These are phyloP conservation scores for Acronicta psi DNA, from an alignment of 2,888 invertebrate species.

Conservation along the genomic window DNA sequence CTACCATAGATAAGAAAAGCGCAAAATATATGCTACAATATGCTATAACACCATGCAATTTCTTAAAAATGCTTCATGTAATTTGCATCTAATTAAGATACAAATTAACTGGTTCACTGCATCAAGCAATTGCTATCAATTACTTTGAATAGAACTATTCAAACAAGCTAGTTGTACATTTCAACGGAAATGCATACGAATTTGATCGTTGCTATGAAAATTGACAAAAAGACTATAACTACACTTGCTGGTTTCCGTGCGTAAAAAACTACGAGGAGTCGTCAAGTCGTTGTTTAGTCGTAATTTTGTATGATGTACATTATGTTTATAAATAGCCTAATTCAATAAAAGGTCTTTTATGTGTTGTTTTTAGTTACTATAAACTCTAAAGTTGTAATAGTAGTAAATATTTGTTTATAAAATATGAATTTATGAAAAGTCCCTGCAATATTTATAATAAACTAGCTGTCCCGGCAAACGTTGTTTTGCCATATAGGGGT, in stretches of 20 bases:
- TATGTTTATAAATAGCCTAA: slow-evolving; percentile 2
- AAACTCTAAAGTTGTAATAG: too few species aligned
- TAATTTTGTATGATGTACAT: slow-evolving; percentile 18
- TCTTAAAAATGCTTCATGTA: not conserved
- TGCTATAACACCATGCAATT: slow-evolving; percentile 5
- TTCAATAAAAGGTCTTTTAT: too few species aligned
- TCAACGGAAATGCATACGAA: slow-evolving; percentile 21
- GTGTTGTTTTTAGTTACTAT: too few species aligned
- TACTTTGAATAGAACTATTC: slow-evolving; percentile 4
- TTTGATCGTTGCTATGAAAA: slow-evolving; percentile 21
- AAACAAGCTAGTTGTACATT: slow-evolving; percentile 11
- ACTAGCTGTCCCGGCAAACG: too few species aligned
- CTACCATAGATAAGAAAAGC: too few species aligned
- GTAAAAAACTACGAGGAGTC: slow-evolving; percentile 6
- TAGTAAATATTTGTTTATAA: too few species aligned
- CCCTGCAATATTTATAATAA: too few species aligned
- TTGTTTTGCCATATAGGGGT: too few species aligned
- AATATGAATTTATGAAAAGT: too few species aligned
- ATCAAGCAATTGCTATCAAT: slow-evolving; percentile 6
- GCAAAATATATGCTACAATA: too few species aligned
- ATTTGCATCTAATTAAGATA: slow-evolving; percentile 13
- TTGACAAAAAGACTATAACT: slow-evolving; percentile 17
- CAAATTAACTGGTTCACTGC: slow-evolving; percentile 20
- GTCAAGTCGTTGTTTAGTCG: slow-evolving; percentile 10
- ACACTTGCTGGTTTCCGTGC: slow-evolving; percentile 18